Percentiles rank a stretch among this genome's conserved stretches.
Evolutionary conservation across 2,113 vertebrate genomes (phyloP).

Genomic region (Hippocampus barbouri): DNA sequence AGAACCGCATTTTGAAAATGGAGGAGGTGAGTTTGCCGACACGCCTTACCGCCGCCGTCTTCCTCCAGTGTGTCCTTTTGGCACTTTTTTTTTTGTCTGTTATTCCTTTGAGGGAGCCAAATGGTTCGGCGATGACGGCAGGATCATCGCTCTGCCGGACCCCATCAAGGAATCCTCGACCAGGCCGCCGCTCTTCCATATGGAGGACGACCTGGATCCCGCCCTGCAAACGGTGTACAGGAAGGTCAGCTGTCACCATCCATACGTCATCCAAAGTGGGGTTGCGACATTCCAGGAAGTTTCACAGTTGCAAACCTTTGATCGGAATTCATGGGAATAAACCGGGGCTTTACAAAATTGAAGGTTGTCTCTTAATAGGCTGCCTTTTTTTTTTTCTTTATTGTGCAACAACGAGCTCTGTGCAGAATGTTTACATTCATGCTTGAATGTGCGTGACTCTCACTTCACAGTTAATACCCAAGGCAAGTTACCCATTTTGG

Average conservation of each 20-base stretch:
- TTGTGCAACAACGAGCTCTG: no score
- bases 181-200: conserved; percentile 75
- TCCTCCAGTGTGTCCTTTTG: background rate
- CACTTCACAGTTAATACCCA: no score
- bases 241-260: conserved; percentile 73
- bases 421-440: no score
- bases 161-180: conserved; percentile 85
- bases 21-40: conserved; percentile 69
- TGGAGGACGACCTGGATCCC: conserved; percentile 72
- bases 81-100: background rate
- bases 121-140: conserved; percentile 95
- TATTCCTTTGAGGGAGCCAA: conserved; percentile 72
- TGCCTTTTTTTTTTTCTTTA: no score
- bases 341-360: no score
- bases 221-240: conserved; percentile 81
- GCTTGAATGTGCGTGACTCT: no score
- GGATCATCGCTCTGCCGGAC: conserved; percentile 84
- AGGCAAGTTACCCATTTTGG: no score
- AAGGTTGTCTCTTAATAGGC: no score
- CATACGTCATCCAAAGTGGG: background rate
- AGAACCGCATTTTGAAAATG: conserved; percentile 85
- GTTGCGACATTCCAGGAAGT: background rate
- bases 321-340: no score
- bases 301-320: no score
- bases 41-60: background rate